Conservation (phyloP, 2,113 vertebrate genomes). For the Anarrhichthys ocellatus region DNA sequence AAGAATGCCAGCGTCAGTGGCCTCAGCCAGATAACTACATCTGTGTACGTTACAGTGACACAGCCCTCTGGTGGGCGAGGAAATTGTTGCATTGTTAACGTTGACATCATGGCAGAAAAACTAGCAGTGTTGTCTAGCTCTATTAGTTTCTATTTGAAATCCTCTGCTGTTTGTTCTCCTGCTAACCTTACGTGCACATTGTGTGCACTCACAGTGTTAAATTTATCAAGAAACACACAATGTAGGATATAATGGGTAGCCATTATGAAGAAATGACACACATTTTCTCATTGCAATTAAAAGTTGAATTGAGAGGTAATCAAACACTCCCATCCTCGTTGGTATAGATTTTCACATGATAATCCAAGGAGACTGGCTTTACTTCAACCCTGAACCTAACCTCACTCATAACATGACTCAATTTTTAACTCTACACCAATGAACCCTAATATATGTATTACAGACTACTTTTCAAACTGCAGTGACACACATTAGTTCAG, state of each 20-base stretch:
- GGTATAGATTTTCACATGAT: neutral
- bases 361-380: neutral
- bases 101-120: no score
- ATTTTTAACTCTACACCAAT: neutral
- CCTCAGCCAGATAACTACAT: no score
- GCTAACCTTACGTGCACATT: no score
- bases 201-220: no score
- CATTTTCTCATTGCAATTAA: neutral
- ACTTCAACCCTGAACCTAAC: neutral
- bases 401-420: neutral
- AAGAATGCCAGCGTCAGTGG: no score
- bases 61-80: no score
- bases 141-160: no score
- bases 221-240: neutral
- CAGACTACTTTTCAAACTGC: neutral
- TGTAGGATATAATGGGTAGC: neutral
- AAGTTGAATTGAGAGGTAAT: neutral
- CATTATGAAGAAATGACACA: neutral
- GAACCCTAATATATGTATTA: no score
- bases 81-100: no score
- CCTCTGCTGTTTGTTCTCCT: no score
- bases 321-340: neutral
- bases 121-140: no score
- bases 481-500: neutral
- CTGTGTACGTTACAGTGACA: no score